Evolutionary conservation across 1,140 invertebrate species (phyloP).

Genomic region (Macrostomum lignano): DNA sequence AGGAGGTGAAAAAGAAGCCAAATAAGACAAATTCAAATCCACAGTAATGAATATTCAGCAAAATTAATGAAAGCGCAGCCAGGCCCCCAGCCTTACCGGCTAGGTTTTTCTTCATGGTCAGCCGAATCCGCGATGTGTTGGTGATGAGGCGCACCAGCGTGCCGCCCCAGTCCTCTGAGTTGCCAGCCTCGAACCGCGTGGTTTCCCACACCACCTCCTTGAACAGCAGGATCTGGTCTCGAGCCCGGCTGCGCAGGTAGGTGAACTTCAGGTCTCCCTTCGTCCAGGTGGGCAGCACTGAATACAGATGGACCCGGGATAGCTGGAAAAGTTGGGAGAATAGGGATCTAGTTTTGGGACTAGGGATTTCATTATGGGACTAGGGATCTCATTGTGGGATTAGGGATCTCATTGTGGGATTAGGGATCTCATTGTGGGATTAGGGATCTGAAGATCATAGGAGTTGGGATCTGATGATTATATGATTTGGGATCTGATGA

Average conservation of each 20-base stretch:
- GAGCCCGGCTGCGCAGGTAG: conserved; percentile 54
- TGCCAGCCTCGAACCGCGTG: conserved; percentile 56
- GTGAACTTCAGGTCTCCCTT: conserved; percentile 52
- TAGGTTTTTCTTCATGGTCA: conserved; percentile 75
- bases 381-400: too few relatives aligned
- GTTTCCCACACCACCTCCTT: conserved; percentile 92
- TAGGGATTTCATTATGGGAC: too few relatives aligned
- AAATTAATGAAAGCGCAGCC: conserved; percentile 2
- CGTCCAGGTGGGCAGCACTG: conserved; percentile 59
- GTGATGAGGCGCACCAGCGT: conserved; percentile 68
- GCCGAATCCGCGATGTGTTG: conserved; percentile 69
- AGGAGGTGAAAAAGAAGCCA: too few relatives aligned
- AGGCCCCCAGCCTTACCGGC: conserved; percentile 34
- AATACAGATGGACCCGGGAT: conserved; percentile 61
- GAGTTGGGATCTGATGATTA: too few relatives aligned
- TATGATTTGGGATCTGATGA: too few relatives aligned
- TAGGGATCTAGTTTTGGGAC: too few relatives aligned
- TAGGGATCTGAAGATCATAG: too few relatives aligned
- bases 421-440: too few relatives aligned
- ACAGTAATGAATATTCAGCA: too few relatives aligned
- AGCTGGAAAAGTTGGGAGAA: conserved; percentile 38
- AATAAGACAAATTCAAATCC: too few relatives aligned
- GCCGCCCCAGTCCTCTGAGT: conserved; percentile 5
- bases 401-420: too few relatives aligned
- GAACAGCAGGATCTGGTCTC: conserved; percentile 68